Percentiles rank a stretch among this genome's conserved stretches.
Evolutionary conservation across 2,888 invertebrate genomes (phyloP).

Genomic region (Pedicia rivosa): DNA sequence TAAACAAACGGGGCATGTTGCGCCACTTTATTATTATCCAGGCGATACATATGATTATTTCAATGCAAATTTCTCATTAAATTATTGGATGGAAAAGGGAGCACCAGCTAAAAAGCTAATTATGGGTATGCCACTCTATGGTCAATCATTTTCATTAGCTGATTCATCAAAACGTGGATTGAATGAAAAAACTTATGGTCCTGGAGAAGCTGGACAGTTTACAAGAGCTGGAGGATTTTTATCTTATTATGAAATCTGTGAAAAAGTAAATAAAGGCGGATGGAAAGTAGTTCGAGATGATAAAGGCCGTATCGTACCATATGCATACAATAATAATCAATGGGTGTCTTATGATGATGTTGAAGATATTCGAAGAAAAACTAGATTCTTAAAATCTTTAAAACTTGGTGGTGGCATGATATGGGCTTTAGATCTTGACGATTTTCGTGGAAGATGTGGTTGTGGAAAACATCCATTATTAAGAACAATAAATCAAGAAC

Average conservation of each 20-base stretch:
- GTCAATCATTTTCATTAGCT: constrained; percentile 53
- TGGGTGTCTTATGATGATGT: constrained; percentile 69
- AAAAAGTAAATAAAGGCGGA: constrained; percentile 38
- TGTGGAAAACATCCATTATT: constrained; percentile 53
- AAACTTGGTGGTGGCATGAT: constrained; percentile 57
- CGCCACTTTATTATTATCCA: constrained; percentile 50
- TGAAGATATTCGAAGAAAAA: constrained; percentile 43
- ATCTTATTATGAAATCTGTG: constrained; percentile 62
- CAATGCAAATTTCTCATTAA: constrained; percentile 55
- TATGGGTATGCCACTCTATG: constrained; percentile 62
- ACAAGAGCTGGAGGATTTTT: constrained; percentile 58
- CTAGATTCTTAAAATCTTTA: constrained; percentile 38
- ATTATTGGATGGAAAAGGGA: constrained; percentile 54
- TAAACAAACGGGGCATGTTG: constrained; percentile 56
- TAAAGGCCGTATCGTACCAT: constrained; percentile 51
- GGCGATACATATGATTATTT: constrained; percentile 45
- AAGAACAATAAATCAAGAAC: constrained; percentile 41
- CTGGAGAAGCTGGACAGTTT: constrained; percentile 50
- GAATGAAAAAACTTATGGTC: constrained; percentile 43
- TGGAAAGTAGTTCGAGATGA: constrained; percentile 45
- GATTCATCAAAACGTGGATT: constrained; percentile 34
- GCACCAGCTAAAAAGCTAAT: constrained; percentile 48
- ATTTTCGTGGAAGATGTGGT: constrained; percentile 50
- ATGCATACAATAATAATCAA: constrained; percentile 50
- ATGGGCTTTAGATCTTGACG: constrained; percentile 66